Base-by-base conservation (phyloP, 2,797 vertebrate species). In the Falco novaeseelandiae region DNA sequence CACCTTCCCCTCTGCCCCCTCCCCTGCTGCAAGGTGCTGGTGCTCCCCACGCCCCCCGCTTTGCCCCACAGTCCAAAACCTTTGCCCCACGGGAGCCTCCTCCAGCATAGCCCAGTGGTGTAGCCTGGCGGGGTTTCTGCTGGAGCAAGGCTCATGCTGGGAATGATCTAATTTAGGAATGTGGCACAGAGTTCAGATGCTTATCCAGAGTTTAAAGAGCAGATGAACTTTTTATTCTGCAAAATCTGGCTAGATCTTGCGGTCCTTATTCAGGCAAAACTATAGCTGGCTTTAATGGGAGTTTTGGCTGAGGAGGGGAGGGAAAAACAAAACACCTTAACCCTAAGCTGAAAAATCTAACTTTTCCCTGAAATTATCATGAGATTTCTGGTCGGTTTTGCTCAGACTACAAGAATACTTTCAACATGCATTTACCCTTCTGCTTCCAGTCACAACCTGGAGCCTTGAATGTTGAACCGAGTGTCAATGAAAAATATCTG, bases 81-180 rank as follows among this genome's bases (percentile, higher is more conserved):
- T 46, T 79, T 6, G 8, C 12, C 38, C 36, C 5, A 1, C 0
- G 0, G 23, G 12, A 87, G 32, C 49, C 36, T 85, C 20, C 10
- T 14, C 4, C 22, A 61, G 63, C 36, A 40, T 3, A 84, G 18
- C 40, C 32, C 42, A 11, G 58, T 0, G 0, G 49, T 6, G 0
- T 5, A 10, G 48, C 49, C 49, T 71, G 44, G 57, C 17, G 0
- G 36, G 27, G 18, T 44, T 89, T 57, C 38, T 86, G 19, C 81
- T 38, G 40, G 22, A 80, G 14, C 1, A 3, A 66, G 27, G 30
- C 10, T 90, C 34, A 1, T 3, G 5, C 5, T 3, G 49, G 54
- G 48, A 80, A 81, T 83, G 32, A 89, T 58, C 71, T 72, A 54
- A 89, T 77, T 85, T 69, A 69, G 86, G 67, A 87, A 91, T 3